These are phyloP conservation scores for Loripinus fragilis DNA, from an alignment of 2,888 invertebrate species.

Conservation along the genomic window DNA sequence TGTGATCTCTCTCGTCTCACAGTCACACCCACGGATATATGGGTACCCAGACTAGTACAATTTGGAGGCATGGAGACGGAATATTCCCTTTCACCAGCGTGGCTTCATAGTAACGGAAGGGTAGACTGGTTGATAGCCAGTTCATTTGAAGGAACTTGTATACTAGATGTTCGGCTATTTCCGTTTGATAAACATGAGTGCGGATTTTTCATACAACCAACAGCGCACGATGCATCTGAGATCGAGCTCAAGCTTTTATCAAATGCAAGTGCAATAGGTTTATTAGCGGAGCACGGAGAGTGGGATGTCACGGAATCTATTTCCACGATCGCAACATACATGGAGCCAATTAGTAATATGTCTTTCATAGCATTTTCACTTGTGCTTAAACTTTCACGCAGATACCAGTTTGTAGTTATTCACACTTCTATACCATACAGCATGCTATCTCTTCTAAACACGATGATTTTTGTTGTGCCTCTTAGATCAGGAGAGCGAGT, in stretches of 20 bases:
- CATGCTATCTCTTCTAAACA: neutral
- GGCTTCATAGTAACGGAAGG: neutral
- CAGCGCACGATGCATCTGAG: neutral
- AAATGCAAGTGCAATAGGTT: neutral
- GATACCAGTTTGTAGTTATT: neutral
- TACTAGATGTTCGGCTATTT: neutral
- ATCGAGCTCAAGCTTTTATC: neutral
- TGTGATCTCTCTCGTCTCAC: neutral
- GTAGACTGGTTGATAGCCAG: neutral
- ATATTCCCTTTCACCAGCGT: neutral
- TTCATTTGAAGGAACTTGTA: neutral
- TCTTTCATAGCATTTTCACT: neutral
- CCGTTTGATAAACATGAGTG: neutral
- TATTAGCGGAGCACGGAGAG: neutral
- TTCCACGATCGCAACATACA: neutral
- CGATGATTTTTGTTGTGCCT: constrained; percentile 5
- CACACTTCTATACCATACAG: neutral
- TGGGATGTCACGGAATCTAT: neutral
- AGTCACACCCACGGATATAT: neutral
- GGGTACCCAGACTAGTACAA: neutral
- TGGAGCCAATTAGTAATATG: neutral
- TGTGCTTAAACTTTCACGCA: neutral
- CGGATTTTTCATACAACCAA: neutral
- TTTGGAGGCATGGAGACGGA: neutral
- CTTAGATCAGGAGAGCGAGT: neutral